phyloP scores from a whole-genome alignment of 2,797 vertebrate genomes.

The Dipus sagitta region DNA sequence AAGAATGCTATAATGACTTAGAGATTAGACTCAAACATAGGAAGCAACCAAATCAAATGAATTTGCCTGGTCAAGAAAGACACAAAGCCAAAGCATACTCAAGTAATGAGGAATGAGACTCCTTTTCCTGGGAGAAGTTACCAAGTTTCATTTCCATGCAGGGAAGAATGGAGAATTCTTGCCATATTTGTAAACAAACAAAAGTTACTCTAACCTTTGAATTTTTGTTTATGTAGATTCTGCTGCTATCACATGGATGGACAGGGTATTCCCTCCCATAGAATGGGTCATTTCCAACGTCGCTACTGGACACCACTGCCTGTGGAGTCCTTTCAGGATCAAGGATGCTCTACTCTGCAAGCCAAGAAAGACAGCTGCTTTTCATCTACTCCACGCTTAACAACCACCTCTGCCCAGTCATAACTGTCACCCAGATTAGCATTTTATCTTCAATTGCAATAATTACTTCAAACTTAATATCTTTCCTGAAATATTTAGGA shows the following conservation, averaged over 20 bases:
- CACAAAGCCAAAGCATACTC: not conserved
- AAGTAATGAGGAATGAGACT: not conserved
- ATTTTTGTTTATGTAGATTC: conserved; percentile 83
- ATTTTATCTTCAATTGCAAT: no score
- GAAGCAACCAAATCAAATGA: not conserved
- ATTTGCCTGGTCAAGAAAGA: not conserved
- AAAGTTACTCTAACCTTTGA: not conserved
- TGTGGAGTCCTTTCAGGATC: conserved; percentile 85
- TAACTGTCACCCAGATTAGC: no score
- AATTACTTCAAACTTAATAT: no score
- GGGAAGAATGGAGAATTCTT: not conserved
- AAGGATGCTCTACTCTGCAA: conserved; percentile 68
- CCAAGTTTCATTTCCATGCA: not conserved
- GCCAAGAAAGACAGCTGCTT: not conserved
- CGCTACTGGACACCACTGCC: conserved; percentile 87
- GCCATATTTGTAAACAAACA: not conserved
- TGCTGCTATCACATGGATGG: conserved; percentile 87
- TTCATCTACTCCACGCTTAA: no score
- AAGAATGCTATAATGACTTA: not conserved
- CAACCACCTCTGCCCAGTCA: no score
- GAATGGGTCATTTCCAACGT: conserved; percentile 87
- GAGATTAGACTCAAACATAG: not conserved
- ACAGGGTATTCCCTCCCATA: conserved; percentile 86
- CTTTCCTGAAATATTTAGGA: no score
- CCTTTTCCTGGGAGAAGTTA: no score